Evolutionary conservation across 2,888 invertebrate genomes (phyloP).

Genomic region (Lithophane leautieri): DNA sequence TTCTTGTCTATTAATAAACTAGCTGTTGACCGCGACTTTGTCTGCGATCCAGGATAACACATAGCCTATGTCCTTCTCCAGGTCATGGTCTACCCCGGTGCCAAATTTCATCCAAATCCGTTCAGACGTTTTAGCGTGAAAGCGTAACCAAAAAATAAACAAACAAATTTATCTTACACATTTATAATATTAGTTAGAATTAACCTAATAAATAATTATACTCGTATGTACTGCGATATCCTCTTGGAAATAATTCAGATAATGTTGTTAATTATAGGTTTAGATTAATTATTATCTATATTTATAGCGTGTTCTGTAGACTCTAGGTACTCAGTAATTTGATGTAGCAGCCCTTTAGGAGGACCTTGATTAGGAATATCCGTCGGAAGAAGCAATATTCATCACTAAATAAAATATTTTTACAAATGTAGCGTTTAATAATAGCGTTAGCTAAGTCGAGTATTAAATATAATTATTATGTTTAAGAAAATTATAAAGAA

Average conservation of each 20-base stretch:
- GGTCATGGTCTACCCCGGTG: too few relatives aligned
- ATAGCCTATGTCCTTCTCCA: too few relatives aligned
- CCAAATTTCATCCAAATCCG: too few relatives aligned
- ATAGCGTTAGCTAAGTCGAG: neutral
- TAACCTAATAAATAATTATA: neutral
- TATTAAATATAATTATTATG: neutral
- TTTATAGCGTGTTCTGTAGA: neutral
- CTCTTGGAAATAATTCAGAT: neutral
- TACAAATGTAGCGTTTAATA: neutral
- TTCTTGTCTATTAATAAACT: neutral
- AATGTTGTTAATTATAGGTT: neutral
- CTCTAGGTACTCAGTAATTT: neutral
- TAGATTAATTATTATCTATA: neutral
- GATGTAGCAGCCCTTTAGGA: slow-evolving; percentile 13
- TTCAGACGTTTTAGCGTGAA: too few relatives aligned
- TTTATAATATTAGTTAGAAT: too few relatives aligned
- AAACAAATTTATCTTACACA: too few relatives aligned
- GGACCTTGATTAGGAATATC: slow-evolving; percentile 9
- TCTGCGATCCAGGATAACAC: too few relatives aligned
- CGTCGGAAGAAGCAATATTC: neutral
- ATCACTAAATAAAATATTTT: neutral
- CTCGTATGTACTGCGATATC: neutral
- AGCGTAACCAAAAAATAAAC: too few relatives aligned
- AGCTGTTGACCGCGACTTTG: too few relatives aligned
- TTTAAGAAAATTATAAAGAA: neutral